Evolutionary conservation across 2,888 invertebrate genomes (phyloP).

Genomic region (Platycheirus albimanus): DNA sequence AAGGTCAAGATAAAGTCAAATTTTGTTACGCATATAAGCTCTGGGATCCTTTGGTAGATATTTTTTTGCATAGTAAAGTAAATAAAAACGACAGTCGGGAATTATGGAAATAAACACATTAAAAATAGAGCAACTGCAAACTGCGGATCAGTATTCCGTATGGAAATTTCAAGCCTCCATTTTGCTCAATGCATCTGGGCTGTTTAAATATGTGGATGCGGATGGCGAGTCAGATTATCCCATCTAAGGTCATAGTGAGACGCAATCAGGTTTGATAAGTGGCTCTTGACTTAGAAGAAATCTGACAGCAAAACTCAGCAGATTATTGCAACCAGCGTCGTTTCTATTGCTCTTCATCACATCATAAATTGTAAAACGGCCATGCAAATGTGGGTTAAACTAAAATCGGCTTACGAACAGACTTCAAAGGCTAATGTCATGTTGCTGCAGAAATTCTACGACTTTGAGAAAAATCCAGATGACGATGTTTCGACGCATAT

Average conservation of each 20-base stretch:
- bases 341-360: conserved; percentile 21
- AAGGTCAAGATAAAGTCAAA: no score
- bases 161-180: no score
- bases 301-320: conserved; percentile 14
- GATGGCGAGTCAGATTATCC: not conserved
- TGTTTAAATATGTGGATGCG: not conserved
- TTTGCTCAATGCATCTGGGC: conserved; percentile 10
- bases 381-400: conserved; percentile 32
- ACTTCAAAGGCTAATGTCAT: conserved; percentile 76
- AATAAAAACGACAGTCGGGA: not conserved
- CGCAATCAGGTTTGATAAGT: not conserved
- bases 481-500: no score
- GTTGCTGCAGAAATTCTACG: conserved; percentile 76
- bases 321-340: conserved; percentile 25
- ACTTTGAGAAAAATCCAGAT: no score
- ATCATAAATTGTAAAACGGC: conserved; percentile 28
- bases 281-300: conserved; percentile 3
- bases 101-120: not conserved
- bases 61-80: no score
- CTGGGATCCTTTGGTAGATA: not conserved
- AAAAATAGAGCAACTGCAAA: conserved; percentile 17
- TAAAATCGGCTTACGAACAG: conserved; percentile 5
- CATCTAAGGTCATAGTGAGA: not conserved
- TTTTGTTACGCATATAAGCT: no score
- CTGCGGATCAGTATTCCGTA: no score